Percentiles rank a stretch among this genome's conserved stretches.
Evolutionary conservation across 2,113 vertebrate species (phyloP).

Genomic region (Anhinga anhinga): DNA sequence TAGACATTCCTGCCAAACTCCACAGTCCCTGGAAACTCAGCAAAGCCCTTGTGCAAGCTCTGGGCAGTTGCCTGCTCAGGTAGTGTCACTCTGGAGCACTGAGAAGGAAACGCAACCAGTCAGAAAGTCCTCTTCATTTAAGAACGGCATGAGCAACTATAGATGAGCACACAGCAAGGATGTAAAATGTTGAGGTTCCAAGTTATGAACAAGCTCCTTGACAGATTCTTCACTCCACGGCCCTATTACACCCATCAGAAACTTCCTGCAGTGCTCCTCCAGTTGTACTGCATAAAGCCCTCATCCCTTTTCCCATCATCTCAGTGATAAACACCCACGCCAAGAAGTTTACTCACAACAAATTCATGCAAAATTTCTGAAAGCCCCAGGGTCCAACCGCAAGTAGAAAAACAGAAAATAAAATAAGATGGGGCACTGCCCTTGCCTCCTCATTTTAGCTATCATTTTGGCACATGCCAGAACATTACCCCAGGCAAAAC

Average conservation of each 20-base stretch:
- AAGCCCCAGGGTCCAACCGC: conserved; percentile 13
- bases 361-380: conserved; percentile 28
- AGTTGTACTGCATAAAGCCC: background rate
- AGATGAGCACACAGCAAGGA: background rate
- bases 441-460: conserved; percentile 34
- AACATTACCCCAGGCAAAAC: conserved; percentile 18
- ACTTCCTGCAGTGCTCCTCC: background rate
- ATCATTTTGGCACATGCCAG: conserved; percentile 42
- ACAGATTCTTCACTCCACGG: background rate
- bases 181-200: background rate
- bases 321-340: background rate
- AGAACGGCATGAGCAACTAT: background rate
- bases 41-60: background rate
- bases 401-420: background rate
- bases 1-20: background rate
- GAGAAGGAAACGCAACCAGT: background rate
- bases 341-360: conserved; percentile 12
- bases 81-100: background rate
- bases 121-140: background rate
- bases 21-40: background rate
- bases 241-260: background rate
- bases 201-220: background rate
- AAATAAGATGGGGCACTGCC: background rate
- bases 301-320: background rate
- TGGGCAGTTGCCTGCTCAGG: background rate